Percentiles rank a stretch among this genome's conserved stretches.
These are phyloP conservation scores for Tortricodes alternella DNA, from an alignment of 2,888 invertebrate species.

Conservation along the genomic window DNA sequence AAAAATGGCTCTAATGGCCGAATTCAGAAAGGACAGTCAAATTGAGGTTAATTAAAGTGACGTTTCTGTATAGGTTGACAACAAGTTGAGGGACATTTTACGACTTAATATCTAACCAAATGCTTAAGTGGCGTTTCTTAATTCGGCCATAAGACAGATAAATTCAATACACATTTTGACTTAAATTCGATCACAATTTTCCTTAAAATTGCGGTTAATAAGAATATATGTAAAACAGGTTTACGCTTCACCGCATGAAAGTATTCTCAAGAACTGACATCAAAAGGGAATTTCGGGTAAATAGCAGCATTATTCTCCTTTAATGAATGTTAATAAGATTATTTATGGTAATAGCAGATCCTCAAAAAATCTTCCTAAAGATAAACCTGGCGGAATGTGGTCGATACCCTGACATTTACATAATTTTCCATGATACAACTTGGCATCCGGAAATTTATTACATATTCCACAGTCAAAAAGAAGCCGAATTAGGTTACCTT, in stretches of 20 bases:
- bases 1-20: no score
- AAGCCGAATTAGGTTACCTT: background rate
- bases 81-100: no score
- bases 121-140: no score
- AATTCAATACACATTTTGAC: no score
- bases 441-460: constrained; percentile 4
- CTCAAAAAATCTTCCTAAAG: constrained; percentile 7
- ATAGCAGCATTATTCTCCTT: constrained; percentile 23
- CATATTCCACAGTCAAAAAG: background rate
- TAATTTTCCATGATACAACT: constrained; percentile 29
- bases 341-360: constrained; percentile 32
- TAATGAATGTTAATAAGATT: constrained; percentile 38
- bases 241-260: constrained; percentile 1
- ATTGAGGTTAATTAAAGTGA: no score
- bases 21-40: no score
- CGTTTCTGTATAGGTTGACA: no score
- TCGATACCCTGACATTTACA: constrained; percentile 26
- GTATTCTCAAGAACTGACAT: background rate
- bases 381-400: constrained; percentile 24
- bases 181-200: no score
- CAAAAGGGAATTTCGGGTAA: background rate
- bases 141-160: no score
- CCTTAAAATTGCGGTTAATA: no score
- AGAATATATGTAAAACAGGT: no score
- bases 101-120: no score